phyloP scores from a whole-genome alignment of 2,113 vertebrate species.

The Piprites chloris region DNA sequence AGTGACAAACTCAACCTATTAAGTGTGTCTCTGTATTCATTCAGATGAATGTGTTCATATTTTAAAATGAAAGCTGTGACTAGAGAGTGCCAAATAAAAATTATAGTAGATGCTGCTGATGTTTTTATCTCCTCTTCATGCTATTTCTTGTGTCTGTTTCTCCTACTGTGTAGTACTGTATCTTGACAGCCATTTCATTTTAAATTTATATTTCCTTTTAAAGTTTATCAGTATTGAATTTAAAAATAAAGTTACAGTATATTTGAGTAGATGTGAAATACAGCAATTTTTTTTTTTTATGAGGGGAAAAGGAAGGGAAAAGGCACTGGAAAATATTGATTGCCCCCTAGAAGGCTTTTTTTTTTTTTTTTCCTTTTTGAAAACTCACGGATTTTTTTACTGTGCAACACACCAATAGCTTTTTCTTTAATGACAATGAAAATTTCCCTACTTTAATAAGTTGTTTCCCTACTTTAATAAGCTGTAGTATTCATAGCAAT shows the following conservation, averaged over 20 bases:
- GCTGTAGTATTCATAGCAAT: not conserved
- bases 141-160: not conserved
- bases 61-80: not conserved
- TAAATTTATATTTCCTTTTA: not conserved
- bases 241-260: not conserved
- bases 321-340: not conserved
- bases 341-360: fast-evolving
- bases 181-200: not conserved
- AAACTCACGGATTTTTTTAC: not conserved
- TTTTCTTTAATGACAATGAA: not conserved
- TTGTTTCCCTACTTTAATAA: not conserved
- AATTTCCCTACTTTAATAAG: not conserved
- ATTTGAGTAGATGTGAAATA: not conserved
- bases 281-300: not conserved
- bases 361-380: not conserved
- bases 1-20: not conserved
- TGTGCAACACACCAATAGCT: fast-evolving
- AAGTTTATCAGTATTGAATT: not conserved
- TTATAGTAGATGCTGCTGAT: not conserved
- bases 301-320: not conserved
- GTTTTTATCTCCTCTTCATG: not conserved
- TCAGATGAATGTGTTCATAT: not conserved
- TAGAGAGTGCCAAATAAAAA: not conserved
- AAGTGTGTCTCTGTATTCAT: not conserved
- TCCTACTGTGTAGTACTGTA: not conserved